Conservation (phyloP, 2,888 invertebrate genomes). For the Aradus depressus region DNA sequence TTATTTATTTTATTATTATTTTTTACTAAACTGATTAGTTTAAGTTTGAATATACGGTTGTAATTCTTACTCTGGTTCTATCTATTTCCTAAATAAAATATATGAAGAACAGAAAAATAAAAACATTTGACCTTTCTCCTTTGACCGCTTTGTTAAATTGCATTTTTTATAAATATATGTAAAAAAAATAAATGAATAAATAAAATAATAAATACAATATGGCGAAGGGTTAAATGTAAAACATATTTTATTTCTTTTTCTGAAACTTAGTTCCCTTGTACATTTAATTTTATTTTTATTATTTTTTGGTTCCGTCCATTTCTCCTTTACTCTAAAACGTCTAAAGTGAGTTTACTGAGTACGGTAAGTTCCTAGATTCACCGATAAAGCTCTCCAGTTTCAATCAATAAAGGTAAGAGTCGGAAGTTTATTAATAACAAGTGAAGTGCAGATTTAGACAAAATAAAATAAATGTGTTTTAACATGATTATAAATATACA, state of each 20-base stretch:
- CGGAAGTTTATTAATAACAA: no score
- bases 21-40: conserved; percentile 32
- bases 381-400: no score
- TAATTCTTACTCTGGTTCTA: conserved; percentile 22
- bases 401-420: no score
- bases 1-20: conserved; percentile 29
- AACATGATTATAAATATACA: no score
- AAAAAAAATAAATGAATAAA: no score
- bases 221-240: conserved; percentile 12
- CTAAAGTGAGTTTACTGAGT: no score
- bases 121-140: conserved; percentile 11
- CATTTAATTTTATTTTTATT: background rate
- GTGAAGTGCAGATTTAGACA: no score
- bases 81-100: conserved; percentile 8
- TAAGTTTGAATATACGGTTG: conserved; percentile 29
- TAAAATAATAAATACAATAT: conserved; percentile 10
- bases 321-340: background rate
- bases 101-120: conserved; percentile 4
- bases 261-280: background rate
- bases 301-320: conserved; percentile 11
- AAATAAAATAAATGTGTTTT: no score
- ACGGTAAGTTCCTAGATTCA: no score
- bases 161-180: conserved; percentile 26
- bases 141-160: conserved; percentile 22
- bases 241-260: conserved; percentile 3